Base-by-base conservation (phyloP, 2,888 invertebrate species). In the Nephrocerus scutellatus region DNA sequence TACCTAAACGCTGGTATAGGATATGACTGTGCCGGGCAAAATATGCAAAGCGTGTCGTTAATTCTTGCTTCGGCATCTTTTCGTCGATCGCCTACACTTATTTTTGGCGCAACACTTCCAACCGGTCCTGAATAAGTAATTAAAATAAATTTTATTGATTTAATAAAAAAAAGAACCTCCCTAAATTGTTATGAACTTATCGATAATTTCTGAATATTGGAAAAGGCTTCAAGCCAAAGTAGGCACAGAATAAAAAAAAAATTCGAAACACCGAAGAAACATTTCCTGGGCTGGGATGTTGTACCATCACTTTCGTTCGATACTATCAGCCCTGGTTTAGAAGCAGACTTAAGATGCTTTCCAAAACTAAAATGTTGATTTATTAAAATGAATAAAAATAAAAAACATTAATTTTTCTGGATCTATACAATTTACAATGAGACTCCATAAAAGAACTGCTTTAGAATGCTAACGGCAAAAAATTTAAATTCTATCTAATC, bases 1-100 rank as follows among this genome's bases (percentile, higher is more conserved):
- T 71, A 77, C 74, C 74, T 73, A 70, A 69, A 70, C 36, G 60
- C 53, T 25, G 77, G 77, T 38, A 75, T 71, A 32, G 77, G 83
- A 66, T 76, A 81, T 48, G 80, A 83, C 73, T 84, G 83, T 46
- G 83, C 82, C 59, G 81, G 82, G 65, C 83, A 84, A 62, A 81
- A 73, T 47, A 83, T 70, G 41, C 79, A 79, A 62, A 84, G 74
- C 53, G 76, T 74, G 0, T 53, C 47, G 12, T 42, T 36, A 3
- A 57, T 23, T 3, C 39, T 47, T 6, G 60, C 56, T 41, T 63
- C 65, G 54, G 78, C 77, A 53, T 74, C 75, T 50, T 73, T 74
- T 56, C 71, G 73, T 64, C 81, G 75, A 60, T 77, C 77, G 46
- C 79, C 77, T 63, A 63, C 47, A 47, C 62, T 63, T 43, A 74